Percentiles rank a stretch among this genome's conserved stretches.
Conservation (phyloP, 2,797 vertebrate genomes). For the Tympanoctomys barrerae region DNA sequence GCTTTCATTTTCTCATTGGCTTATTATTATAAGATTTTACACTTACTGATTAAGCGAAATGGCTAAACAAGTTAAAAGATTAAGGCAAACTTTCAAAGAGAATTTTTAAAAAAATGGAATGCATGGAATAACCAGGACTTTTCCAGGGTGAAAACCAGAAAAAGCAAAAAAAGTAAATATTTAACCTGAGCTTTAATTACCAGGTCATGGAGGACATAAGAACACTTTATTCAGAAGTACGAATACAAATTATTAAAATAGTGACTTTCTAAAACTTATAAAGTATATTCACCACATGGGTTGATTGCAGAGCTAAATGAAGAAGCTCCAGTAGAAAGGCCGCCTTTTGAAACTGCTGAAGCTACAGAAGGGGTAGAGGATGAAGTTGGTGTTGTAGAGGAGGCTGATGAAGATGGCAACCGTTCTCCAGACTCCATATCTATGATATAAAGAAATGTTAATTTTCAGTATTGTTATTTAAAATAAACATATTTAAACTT, state of each 20-base stretch:
- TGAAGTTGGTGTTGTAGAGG: constrained; percentile 91
- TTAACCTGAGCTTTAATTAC: background rate
- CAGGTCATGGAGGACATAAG: background rate
- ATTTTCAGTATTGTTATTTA: background rate
- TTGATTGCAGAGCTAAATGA: constrained; percentile 92
- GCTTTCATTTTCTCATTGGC: background rate
- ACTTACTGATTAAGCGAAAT: constrained; percentile 29
- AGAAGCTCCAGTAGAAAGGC: constrained; percentile 92
- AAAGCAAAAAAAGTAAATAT: background rate
- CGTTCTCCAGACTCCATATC: constrained; percentile 97
- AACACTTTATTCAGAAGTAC: background rate
- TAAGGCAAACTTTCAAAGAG: constrained; percentile 41
- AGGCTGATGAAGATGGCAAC: constrained; percentile 90
- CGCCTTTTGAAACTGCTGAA: constrained; percentile 89
- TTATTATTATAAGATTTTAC: constrained; percentile 2
- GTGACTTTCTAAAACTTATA: constrained; percentile 33
- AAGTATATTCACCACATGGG: constrained; percentile 92
- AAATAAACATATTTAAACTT: constrained; percentile 6
- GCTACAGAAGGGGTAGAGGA: constrained; percentile 90
- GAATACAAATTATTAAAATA: background rate
- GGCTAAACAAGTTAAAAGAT: constrained; percentile 16
- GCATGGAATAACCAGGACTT: background rate
- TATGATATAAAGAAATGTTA: constrained; percentile 84
- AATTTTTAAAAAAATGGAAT: background rate
- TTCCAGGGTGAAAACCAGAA: constrained; percentile 1